Evolutionary conservation across 2,888 invertebrate species (phyloP), one percentile per base, ranked within the genome.

Genomic region (Melanophora roralis): DNA sequence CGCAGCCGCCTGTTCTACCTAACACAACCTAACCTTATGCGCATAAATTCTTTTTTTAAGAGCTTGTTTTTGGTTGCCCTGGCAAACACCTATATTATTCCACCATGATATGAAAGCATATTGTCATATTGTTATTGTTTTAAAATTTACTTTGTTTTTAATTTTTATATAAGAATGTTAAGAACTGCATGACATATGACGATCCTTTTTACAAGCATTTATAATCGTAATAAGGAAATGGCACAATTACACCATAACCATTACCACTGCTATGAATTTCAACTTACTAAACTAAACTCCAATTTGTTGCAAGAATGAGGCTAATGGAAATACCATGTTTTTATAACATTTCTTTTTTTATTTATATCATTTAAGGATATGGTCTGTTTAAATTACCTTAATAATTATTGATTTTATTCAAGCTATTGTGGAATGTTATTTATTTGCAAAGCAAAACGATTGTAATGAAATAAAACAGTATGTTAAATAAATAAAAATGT

Each of bases 261-360:
- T 27, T 5, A 45, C 6, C 34, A 14, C 53, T 45, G 11, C 1
- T 3, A 38, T 53, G 16, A n/a, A 19, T 27, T 16, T n/a, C 8
- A 53, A 19, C 27, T 14, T 11, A 36, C 21, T 36, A 16, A 45
- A 7, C 53, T 21, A 6, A 27, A n/a, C 45, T 8, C 11, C 62
- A 72, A 62, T 53, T 64, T 76, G 57, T 49, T 27, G 11, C 36
- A 47, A 57, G 64, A 71, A 65, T 57, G 59, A 69, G 64, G 45
- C 57, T 77, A 71, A 77, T 77, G 76, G 76, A 71, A 64, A 43
- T 68, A 51, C 43, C 45, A 32, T 75, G 67, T 67, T 75, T 43
- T 27, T 27, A 27, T 27, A 16, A 49, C 59, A 14, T 59, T 8
- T 27, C n/a, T 68, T 68, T 59, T 34, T 57, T 16, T 49, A 8